These are phyloP conservation scores for Spilogale gracilis DNA, from an alignment of 2,113 vertebrate species.

Conservation along the genomic window DNA sequence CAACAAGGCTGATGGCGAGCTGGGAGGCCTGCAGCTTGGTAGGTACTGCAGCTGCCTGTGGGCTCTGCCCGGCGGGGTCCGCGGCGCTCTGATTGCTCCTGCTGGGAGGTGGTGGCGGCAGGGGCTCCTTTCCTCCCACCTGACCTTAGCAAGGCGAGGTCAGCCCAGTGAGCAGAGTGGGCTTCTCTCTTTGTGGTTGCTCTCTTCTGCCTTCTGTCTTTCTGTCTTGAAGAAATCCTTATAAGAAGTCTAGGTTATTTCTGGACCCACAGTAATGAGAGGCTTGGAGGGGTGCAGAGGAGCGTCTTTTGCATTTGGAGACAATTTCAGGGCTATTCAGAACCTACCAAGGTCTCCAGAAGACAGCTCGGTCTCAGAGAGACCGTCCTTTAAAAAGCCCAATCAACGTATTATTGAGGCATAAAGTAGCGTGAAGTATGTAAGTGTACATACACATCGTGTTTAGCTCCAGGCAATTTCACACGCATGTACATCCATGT, in stretches of 20 bases:
- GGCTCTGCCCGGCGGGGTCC: background rate
- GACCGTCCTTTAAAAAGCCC: background rate
- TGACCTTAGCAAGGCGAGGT: background rate
- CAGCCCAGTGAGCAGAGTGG: background rate
- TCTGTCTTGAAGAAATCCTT: background rate
- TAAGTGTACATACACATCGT: rapidly evolving
- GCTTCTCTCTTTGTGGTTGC: background rate
- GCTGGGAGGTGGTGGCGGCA: background rate
- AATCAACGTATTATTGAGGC: background rate
- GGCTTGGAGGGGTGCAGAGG: background rate
- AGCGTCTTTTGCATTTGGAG: background rate
- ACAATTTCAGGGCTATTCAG: background rate
- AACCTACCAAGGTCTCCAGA: background rate
- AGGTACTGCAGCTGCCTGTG: slow-evolving; percentile 11
- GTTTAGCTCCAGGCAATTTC: background rate
- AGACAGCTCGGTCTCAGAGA: background rate
- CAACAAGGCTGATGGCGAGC: slow-evolving; percentile 75
- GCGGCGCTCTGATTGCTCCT: rapidly evolving
- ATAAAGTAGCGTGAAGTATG: rapidly evolving
- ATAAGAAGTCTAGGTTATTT: background rate
- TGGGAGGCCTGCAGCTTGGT: slow-evolving; percentile 90
- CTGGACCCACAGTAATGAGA: background rate
- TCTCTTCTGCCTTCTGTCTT: background rate
- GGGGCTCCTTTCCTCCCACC: background rate
- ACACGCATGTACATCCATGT: rapidly evolving